Base-by-base conservation (phyloP, 2,888 invertebrate species). In the Selenia dentaria region DNA sequence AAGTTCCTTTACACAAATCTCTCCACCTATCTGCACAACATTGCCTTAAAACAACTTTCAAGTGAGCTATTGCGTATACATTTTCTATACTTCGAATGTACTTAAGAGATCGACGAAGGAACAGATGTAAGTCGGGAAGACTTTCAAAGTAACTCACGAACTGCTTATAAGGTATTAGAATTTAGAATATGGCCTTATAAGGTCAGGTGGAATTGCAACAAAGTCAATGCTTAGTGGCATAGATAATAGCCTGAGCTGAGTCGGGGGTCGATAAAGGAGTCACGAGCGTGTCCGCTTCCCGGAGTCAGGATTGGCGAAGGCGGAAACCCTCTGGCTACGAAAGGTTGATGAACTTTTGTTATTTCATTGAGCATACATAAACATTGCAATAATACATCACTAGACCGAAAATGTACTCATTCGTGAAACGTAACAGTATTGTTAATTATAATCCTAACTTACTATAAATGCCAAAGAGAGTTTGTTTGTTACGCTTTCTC, bases 261-360 rank as follows among this genome's bases (percentile, higher is more conserved):
- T 36, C 12, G 35, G 13, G 22, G 32, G 32, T 37, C 47, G 47
- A 41, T 47, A 36, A 27, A 47, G 35, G 24, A 58, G 47, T 58
- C 58, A 58, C 55, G 58, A 56, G 27, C 41, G 28, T 8, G 16
- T 22, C 9, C 36, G 22, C 48, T 54, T 54, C 49, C 51, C 37
- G 44, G 39, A 39, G 35, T 14, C 14, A 6, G 24, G 14, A 16
- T 10, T 14, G 16, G 27, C 27, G 34, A 31, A 40, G 43, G 42
- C 50, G 43, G 44, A 48, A 38, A 33, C 53, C 51, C 49, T 34
- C 11, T 24, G 51, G 45, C 51, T 43, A 32, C 28, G 11, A 24
- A 45, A 44, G 54, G 54, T 51, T 44, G 33, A 26, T 39, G 53
- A 57, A 58, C 53, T 50, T 44, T 35, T 6, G n/a, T n/a, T n/a